A percentile compares a stretch with the other conserved stretches of the same genome.
Conservation (phyloP, 1,140 invertebrate genomes). For the Lysiphlebus fabarum region DNA sequence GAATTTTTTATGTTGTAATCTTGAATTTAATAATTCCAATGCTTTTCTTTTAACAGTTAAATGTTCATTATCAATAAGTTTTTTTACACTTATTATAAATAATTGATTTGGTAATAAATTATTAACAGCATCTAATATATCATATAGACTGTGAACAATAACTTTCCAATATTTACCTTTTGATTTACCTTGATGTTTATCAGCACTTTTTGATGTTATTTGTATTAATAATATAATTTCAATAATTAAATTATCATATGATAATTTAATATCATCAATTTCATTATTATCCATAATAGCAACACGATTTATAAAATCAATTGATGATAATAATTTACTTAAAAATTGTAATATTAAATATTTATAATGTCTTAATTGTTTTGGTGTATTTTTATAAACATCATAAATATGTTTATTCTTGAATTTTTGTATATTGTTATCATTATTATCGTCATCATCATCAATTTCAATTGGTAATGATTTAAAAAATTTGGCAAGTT, state of each 20-base stretch:
- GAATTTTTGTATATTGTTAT: conserved; percentile 24
- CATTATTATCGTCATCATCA: conserved; percentile 46
- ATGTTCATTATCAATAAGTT: conserved; percentile 67
- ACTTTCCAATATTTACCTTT: conserved; percentile 77
- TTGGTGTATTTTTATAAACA: conserved; percentile 62
- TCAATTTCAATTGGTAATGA: conserved; percentile 65
- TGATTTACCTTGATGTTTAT: conserved; percentile 55
- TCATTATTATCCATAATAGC: conserved; percentile 53
- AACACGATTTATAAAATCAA: conserved; percentile 67
- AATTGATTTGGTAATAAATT: conserved; percentile 71
- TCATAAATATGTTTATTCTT: conserved; percentile 64
- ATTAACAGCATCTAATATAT: conserved; percentile 74
- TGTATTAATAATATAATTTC: conserved; percentile 67
- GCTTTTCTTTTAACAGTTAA: conserved; percentile 72
- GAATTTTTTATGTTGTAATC: conserved; percentile 69
- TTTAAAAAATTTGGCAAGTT: conserved; percentile 65
- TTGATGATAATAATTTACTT: conserved; percentile 63
- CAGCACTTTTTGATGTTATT: conserved; percentile 58
- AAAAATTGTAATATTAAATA: conserved; percentile 73
- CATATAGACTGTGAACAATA: conserved; percentile 72
- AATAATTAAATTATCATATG: conserved; percentile 68
- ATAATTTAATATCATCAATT: conserved; percentile 53
- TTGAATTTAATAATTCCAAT: conserved; percentile 78
- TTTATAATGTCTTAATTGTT: conserved; percentile 79
- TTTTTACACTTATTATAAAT: conserved; percentile 73